Base-by-base conservation (phyloP, 2,113 vertebrate genomes). In the Heloderma charlesbogerti region DNA sequence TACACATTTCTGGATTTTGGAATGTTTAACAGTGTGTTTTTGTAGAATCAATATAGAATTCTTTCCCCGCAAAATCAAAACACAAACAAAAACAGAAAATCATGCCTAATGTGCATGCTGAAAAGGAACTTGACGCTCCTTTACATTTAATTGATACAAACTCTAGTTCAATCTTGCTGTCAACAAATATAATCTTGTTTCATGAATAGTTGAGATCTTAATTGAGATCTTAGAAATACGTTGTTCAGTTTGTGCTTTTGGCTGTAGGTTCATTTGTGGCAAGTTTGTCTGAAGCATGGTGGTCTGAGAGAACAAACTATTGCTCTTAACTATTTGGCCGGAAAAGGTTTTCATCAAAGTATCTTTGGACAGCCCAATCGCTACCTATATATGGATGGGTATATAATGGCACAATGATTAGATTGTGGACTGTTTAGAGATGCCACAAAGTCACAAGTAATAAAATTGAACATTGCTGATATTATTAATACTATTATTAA, bases 71-170 rank as follows among this genome's bases (percentile, higher is more conserved):
- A 87, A 63, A 63, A 88, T 90, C 66, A 91, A 84, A 77, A 72
- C 8, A 20, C 18, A 86, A 84, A 81, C 3, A 91, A 93, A 79
- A 37, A 67, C 12, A 92, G 45, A 0, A 51, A 22, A 78, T 78
- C 80, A 86, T 43, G 81, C 40, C 20, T 34, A 78, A 93, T 82
- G 74, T 69, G 87, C 89, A 87, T 54, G 93, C 43, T 66, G 43
- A 88, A 80, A 51, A 88, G 1, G 37, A 15, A 34, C 8, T 43
- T 80, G 15, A 43, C 51, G 18, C 78, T 63, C 13, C 40, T 43
- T 88, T 27, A 20, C 45, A 72, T 22, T 2, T 60, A 74, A 57
- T 18, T 51, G 20, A 16, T 51, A 78, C 37, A 71, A 66, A 67
- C 48, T 67, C 27, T 67, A n/a, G 20, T 25, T 60, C 8, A 45